phyloP scores from a whole-genome alignment of 2,888 invertebrate genomes.

The Rhamnusium bicolor region DNA sequence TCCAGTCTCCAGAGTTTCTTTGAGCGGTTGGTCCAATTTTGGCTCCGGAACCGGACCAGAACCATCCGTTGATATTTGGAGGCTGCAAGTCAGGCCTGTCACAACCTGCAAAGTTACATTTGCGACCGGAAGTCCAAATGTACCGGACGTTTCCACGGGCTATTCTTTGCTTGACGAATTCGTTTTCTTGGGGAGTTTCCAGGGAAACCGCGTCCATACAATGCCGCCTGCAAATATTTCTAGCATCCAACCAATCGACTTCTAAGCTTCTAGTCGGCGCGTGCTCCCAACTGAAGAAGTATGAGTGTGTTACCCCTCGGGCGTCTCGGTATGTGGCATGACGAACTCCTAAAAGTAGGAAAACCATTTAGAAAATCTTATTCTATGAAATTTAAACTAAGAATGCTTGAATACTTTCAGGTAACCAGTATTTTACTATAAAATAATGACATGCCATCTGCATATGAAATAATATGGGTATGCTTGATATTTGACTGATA shows the following conservation, averaged over 20 bases:
- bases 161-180: conserved; percentile 90
- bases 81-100: conserved; percentile 87
- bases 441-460: too few relatives aligned
- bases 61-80: conserved; percentile 91
- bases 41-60: conserved; percentile 94
- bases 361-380: too few relatives aligned
- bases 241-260: conserved; percentile 92
- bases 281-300: conserved; percentile 96
- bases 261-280: conserved; percentile 83
- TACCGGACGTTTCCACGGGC: conserved; percentile 78
- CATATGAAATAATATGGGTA: too few relatives aligned
- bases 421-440: too few relatives aligned
- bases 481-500: too few relatives aligned
- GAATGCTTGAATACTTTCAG: too few relatives aligned
- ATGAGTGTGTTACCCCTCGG: conserved; percentile 89
- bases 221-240: conserved; percentile 92
- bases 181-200: conserved; percentile 93
- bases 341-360: conserved; percentile 83
- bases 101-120: conserved; percentile 94
- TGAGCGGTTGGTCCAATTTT: conserved; percentile 92
- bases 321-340: conserved; percentile 92
- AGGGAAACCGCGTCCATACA: conserved; percentile 95
- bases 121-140: conserved; percentile 94
- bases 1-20: conserved; percentile 93
- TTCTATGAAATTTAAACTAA: too few relatives aligned